Conservation (phyloP, 2,113 vertebrate genomes). For the Anguilla japonica region DNA sequence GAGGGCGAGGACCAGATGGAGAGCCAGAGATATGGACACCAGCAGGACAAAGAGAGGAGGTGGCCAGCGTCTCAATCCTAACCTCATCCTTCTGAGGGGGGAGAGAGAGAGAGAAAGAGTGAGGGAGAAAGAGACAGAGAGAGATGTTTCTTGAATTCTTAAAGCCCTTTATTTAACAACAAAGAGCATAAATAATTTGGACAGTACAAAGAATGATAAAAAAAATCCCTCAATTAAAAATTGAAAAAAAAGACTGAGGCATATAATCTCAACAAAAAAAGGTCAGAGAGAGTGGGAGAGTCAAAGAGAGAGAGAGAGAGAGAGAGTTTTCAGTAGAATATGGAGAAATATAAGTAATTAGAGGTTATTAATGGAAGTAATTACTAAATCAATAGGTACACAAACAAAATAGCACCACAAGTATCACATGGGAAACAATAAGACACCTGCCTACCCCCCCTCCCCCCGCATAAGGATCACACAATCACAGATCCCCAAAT, state of each 20-base stretch:
- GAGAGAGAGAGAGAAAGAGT: not conserved
- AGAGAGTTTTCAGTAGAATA: not conserved
- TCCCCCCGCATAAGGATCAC: not conserved
- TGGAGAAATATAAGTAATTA: not conserved
- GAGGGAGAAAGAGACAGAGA: not conserved
- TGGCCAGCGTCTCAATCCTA: slow-evolving; percentile 54
- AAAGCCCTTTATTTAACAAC: no score
- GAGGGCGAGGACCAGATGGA: slow-evolving; percentile 68
- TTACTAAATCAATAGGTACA: no score
- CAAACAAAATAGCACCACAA: no score
- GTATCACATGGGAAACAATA: no score
- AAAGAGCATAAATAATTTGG: not conserved
- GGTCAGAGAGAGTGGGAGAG: not conserved
- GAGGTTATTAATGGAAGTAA: not conserved
- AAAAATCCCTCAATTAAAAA: not conserved
- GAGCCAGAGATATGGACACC: slow-evolving; percentile 59
- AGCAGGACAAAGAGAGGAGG: slow-evolving; percentile 67
- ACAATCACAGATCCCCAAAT: not conserved
- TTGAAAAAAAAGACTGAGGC: not conserved
- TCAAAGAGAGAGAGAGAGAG: not conserved
- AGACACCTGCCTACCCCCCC: no score
- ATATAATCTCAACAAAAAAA: not conserved
- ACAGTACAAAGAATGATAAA: not conserved
- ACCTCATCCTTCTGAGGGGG: slow-evolving; percentile 9
- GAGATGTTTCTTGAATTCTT: not conserved